Percentiles rank a stretch among this genome's conserved stretches.
These are phyloP conservation scores for Nemopilema nomurai DNA, from an alignment of 30 jellyfish, hydroid and myxozoan genomes.

Conservation along the genomic window DNA sequence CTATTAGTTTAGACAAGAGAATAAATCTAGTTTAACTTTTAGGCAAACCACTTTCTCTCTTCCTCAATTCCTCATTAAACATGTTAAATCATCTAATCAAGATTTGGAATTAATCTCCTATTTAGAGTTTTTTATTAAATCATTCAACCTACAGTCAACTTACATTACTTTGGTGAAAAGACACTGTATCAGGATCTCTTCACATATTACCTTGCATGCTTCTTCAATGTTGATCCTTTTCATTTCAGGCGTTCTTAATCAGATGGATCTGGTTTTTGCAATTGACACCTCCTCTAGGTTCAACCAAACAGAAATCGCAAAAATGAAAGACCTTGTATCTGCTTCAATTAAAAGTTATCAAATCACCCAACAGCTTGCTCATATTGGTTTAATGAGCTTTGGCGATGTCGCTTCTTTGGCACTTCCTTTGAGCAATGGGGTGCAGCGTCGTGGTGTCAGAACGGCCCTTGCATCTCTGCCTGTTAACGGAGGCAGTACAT, in stretches of 20 bases:
- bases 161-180: too few relatives aligned
- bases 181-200: not conserved
- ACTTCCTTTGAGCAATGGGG: conserved; percentile 48
- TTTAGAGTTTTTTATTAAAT: too few relatives aligned
- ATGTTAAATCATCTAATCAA: too few relatives aligned
- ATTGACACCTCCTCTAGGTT: conserved; percentile 49
- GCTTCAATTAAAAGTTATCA: conserved; percentile 66
- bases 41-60: too few relatives aligned
- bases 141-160: too few relatives aligned
- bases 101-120: too few relatives aligned
- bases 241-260: conserved; percentile 37
- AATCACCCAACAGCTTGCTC: conserved; percentile 44
- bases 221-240: not conserved
- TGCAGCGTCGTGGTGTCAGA: not conserved
- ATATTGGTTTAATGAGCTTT: conserved; percentile 54
- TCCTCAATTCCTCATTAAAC: too few relatives aligned
- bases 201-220: not conserved
- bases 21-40: too few relatives aligned
- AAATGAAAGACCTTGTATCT: conserved; percentile 28
- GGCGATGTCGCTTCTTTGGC: conserved; percentile 22
- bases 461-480: conserved; percentile 15
- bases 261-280: conserved; percentile 59
- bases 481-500: conserved; percentile 4
- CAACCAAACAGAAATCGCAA: not conserved
- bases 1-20: too few relatives aligned